These are phyloP conservation scores for Bombus superbus DNA, from an alignment of 1,140 invertebrate genomes.

Conservation along the genomic window DNA sequence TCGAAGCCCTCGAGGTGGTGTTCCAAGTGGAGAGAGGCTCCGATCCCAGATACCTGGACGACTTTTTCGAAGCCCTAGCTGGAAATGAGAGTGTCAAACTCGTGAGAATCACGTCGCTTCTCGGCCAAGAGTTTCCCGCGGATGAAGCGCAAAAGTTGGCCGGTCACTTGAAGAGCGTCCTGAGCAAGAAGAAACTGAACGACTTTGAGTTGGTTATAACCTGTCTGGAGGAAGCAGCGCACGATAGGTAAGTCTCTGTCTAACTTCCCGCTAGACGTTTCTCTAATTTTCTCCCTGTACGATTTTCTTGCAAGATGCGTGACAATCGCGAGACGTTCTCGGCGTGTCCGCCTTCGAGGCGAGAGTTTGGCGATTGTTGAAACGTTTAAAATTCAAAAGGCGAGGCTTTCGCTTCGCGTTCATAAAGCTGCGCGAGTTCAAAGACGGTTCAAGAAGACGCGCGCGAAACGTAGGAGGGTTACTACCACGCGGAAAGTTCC, in stretches of 20 bases:
- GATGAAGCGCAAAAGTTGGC: conserved; percentile 80
- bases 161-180: conserved; percentile 79
- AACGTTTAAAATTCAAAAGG: neutral
- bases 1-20: conserved; percentile 81
- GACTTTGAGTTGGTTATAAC: conserved; percentile 83
- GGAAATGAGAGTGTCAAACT: conserved; percentile 81
- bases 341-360: neutral
- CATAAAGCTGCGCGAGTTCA: neutral
- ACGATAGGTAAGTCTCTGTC: conserved; percentile 75
- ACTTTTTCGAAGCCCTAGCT: conserved; percentile 80
- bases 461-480: neutral
- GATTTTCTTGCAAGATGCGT: neutral
- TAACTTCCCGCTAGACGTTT: neutral
- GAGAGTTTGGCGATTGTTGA: neutral
- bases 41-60: conserved; percentile 76
- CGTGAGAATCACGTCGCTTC: conserved; percentile 81
- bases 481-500: neutral
- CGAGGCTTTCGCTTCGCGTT: neutral
- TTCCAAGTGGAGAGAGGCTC: conserved; percentile 81
- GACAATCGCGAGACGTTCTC: neutral
- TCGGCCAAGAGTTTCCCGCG: conserved; percentile 81
- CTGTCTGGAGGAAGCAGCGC: conserved; percentile 82
- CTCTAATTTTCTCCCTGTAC: neutral
- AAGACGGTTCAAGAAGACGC: too few species aligned
- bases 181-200: conserved; percentile 81